Evolutionary conservation across 2,113 vertebrate genomes (phyloP).

Genomic region (Istiophorus platypterus): DNA sequence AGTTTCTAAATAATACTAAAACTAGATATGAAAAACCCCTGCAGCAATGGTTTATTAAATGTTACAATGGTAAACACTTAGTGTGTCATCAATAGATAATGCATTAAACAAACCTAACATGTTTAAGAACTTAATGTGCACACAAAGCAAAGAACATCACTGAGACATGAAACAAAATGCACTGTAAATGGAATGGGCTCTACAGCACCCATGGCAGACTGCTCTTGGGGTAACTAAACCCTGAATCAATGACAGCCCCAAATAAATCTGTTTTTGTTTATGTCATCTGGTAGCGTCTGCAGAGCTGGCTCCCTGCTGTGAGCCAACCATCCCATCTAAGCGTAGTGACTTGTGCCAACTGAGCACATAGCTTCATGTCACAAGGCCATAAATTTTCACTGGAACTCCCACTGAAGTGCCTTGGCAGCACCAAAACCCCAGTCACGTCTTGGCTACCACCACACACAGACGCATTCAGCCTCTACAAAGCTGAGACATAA

Average conservation of each 20-base stretch:
- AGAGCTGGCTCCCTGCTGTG: conserved; percentile 64
- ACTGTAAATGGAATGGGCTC: conserved; percentile 24
- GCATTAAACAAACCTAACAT: conserved; percentile 21
- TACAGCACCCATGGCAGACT: conserved; percentile 38
- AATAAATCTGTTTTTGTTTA: conserved; percentile 73
- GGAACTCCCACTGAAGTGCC: conserved; percentile 66
- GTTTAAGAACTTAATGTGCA: background rate
- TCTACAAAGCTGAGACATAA: conserved; percentile 63
- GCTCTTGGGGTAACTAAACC: conserved; percentile 42
- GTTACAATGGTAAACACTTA: conserved; percentile 11
- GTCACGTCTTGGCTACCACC: conserved; percentile 71
- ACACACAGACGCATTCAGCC: conserved; percentile 65
- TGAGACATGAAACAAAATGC: conserved; percentile 39
- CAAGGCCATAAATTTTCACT: conserved; percentile 68
- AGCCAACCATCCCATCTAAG: conserved; percentile 66
- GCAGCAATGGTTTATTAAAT: conserved; percentile 34
- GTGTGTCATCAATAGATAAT: conserved; percentile 36
- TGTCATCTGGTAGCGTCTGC: conserved; percentile 69
- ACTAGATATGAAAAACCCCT: conserved; percentile 34
- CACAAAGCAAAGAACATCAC: background rate
- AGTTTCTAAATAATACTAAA: conserved; percentile 41
- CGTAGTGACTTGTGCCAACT: conserved; percentile 63
- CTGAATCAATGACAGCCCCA: conserved; percentile 64
- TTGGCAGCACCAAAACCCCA: conserved; percentile 64
- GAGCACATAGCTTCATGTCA: conserved; percentile 73